Evolutionary conservation across 2,888 invertebrate genomes (phyloP).

Genomic region (Drosophila atripex): DNA sequence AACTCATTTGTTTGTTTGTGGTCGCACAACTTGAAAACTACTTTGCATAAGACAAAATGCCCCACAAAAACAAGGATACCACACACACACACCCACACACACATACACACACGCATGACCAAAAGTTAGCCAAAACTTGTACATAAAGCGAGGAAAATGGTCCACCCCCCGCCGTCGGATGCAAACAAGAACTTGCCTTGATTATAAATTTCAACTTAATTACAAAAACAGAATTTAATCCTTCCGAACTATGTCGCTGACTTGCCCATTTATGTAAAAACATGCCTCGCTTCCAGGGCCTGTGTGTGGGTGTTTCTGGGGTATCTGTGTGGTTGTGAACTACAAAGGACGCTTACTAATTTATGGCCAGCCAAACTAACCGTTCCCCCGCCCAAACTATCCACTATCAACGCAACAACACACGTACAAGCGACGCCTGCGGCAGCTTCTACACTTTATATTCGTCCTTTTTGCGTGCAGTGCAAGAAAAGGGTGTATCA

Average conservation of each 20-base stretch:
- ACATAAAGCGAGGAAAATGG: neutral
- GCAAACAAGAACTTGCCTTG: constrained; percentile 65
- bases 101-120: constrained; percentile 23
- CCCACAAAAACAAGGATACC: constrained; percentile 11
- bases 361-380: constrained; percentile 74
- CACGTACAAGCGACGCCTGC: constrained; percentile 13
- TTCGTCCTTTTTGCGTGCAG: constrained; percentile 33
- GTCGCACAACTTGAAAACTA: constrained; percentile 77
- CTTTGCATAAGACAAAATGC: constrained; percentile 69
- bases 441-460: constrained; percentile 10
- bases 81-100: constrained; percentile 10
- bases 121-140: constrained; percentile 29
- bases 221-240: constrained; percentile 80
- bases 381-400: constrained; percentile 37
- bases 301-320: constrained; percentile 19
- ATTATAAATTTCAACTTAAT: constrained; percentile 81
- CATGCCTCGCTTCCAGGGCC: constrained; percentile 2
- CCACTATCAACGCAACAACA: constrained; percentile 14
- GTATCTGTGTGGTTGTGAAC: constrained; percentile 31
- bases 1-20: constrained; percentile 57
- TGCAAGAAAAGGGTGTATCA: constrained; percentile 18
- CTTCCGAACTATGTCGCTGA: constrained; percentile 74
- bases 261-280: constrained; percentile 35
- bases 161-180: constrained; percentile 8
- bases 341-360: constrained; percentile 55